phyloP scores from a whole-genome alignment of 2,113 vertebrate genomes.

The Capreolus pygargus region DNA sequence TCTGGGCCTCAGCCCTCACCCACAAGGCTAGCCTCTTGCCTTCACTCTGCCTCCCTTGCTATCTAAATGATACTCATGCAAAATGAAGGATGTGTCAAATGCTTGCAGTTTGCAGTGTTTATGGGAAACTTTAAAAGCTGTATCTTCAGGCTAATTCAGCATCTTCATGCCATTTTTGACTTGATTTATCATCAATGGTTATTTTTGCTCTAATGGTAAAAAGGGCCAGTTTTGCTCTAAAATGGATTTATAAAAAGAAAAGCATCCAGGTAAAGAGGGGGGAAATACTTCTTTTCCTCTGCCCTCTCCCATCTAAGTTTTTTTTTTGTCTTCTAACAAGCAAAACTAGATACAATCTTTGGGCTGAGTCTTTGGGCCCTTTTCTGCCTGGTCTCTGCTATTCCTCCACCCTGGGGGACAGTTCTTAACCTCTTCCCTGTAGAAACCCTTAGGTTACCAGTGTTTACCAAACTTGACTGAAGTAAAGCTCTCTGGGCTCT shows the following conservation, averaged over 20 bases:
- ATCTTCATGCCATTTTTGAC: constrained; percentile 77
- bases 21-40: neutral
- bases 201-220: constrained; percentile 73
- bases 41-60: neutral
- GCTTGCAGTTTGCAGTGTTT: constrained; percentile 54
- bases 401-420: neutral
- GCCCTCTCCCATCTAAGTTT: neutral
- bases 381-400: neutral
- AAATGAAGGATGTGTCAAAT: constrained; percentile 54
- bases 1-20: too few species aligned
- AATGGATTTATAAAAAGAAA: constrained; percentile 53
- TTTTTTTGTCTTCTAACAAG: constrained; percentile 27
- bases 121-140: constrained; percentile 68
- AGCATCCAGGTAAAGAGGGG: neutral
- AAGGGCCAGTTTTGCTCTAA: constrained; percentile 53
- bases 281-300: neutral
- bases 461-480: neutral
- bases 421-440: neutral
- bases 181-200: constrained; percentile 75
- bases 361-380: constrained; percentile 25
- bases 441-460: neutral
- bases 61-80: constrained; percentile 47
- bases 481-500: neutral
- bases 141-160: constrained; percentile 73
- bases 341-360: constrained; percentile 37